phyloP scores from a whole-genome alignment of 2,113 vertebrate species.

The Cyanistes caeruleus region DNA sequence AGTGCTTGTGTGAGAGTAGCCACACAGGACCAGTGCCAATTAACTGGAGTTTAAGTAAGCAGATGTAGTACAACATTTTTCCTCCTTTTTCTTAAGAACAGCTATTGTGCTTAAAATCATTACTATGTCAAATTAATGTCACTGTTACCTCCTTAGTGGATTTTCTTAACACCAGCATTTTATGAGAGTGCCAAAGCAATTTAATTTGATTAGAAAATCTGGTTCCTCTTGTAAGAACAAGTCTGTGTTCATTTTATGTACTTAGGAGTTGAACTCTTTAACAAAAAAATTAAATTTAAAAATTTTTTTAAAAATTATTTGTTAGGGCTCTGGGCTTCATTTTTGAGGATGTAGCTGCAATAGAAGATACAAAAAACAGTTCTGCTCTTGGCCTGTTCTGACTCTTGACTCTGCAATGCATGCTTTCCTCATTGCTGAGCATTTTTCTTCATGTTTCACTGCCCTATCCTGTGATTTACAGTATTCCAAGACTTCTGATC shows the following conservation, averaged over 20 bases:
- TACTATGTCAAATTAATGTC: constrained; percentile 64
- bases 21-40: constrained; percentile 28
- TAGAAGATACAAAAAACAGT: not conserved
- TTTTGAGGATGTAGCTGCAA: constrained; percentile 17
- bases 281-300: constrained; percentile 3
- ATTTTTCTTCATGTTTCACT: not conserved
- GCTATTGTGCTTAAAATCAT: constrained; percentile 65
- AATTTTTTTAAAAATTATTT: not conserved
- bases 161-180: constrained; percentile 71
- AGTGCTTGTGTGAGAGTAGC: constrained; percentile 41
- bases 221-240: constrained; percentile 70
- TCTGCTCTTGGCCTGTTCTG: not conserved
- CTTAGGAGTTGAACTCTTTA: constrained; percentile 53
- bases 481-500: not conserved
- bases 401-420: not conserved
- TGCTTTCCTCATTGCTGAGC: not conserved
- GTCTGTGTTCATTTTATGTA: constrained; percentile 54
- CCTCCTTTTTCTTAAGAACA: constrained; percentile 41
- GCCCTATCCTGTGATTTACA: not conserved
- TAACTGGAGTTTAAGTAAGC: constrained; percentile 61
- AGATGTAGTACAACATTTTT: constrained; percentile 1
- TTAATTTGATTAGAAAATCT: constrained; percentile 76
- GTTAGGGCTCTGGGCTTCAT: constrained; percentile 11
- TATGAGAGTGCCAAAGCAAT: constrained; percentile 63
- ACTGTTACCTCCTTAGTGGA: constrained; percentile 65